Evolutionary conservation across 2,113 vertebrate species (phyloP).

Genomic region (Dasyurus viverrinus): DNA sequence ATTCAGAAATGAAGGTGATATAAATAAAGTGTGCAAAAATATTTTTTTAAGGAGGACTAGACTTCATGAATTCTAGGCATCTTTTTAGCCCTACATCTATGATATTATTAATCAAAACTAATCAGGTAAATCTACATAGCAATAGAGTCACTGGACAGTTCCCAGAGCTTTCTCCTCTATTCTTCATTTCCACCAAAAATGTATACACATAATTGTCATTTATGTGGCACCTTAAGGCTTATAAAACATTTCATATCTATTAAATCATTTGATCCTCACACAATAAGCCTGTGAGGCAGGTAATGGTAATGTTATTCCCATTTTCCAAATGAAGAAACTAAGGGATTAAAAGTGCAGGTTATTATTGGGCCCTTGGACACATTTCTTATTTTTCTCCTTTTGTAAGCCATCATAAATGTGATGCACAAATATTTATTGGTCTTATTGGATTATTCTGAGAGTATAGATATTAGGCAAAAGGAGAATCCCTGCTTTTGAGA

Average conservation of each 20-base stretch:
- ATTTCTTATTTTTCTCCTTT: background rate
- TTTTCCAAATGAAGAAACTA: background rate
- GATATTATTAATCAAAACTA: conserved; percentile 3
- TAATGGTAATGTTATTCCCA: background rate
- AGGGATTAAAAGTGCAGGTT: conserved; percentile 6
- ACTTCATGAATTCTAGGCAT: background rate
- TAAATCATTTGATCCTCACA: background rate
- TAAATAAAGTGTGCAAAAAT: background rate
- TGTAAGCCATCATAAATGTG: background rate
- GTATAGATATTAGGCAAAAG: background rate
- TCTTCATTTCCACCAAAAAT: conserved; percentile 33
- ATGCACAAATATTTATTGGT: background rate
- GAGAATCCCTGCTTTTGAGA: background rate
- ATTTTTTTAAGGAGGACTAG: conserved; percentile 19
- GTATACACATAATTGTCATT: background rate
- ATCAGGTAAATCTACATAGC: background rate
- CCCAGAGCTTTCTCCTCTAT: conserved; percentile 14
- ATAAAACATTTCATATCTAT: background rate
- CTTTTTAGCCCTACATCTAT: conserved; percentile 16
- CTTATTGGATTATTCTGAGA: background rate
- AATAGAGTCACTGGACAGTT: background rate
- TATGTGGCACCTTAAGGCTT: background rate
- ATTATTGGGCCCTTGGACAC: background rate
- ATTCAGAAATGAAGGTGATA: background rate
- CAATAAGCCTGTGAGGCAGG: background rate